Evolutionary conservation across 2,797 vertebrate species (phyloP).

Genomic region (Melopsittacus undulatus): DNA sequence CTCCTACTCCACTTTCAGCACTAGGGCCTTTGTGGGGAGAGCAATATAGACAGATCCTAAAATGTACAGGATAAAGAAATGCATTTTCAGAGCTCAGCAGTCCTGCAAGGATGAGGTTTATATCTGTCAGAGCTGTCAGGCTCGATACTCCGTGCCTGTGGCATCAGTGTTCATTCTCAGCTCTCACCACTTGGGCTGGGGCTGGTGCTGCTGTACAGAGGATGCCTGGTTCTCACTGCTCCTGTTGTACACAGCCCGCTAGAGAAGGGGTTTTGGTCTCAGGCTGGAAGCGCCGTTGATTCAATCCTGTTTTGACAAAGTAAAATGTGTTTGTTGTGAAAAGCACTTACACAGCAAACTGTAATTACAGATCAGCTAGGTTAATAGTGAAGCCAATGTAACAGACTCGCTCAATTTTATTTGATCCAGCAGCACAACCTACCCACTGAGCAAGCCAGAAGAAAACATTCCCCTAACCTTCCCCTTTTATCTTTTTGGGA

Average conservation of each 20-base stretch:
- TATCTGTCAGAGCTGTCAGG: background rate
- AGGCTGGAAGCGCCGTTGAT: background rate
- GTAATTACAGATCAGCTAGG: background rate
- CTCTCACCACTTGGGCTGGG: accelerated
- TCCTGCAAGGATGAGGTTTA: background rate
- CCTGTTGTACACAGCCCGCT: accelerated
- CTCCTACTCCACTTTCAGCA: background rate
- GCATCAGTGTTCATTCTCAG: background rate
- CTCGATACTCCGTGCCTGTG: background rate
- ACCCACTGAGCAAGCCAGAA: background rate
- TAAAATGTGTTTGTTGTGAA: background rate
- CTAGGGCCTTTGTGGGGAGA: background rate
- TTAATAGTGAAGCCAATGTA: background rate
- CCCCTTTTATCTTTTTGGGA: background rate
- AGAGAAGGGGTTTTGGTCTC: background rate
- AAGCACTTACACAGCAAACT: background rate
- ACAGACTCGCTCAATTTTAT: background rate
- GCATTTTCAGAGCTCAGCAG: background rate
- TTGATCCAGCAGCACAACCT: background rate
- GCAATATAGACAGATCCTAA: background rate
- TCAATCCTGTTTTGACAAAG: slow-evolving; percentile 6
- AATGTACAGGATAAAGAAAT: background rate
- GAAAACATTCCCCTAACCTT: background rate
- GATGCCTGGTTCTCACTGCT: accelerated
- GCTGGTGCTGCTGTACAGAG: background rate